phyloP scores from a whole-genome alignment of 2,888 invertebrate genomes.

The Acanthosoma haemorrhoidale region DNA sequence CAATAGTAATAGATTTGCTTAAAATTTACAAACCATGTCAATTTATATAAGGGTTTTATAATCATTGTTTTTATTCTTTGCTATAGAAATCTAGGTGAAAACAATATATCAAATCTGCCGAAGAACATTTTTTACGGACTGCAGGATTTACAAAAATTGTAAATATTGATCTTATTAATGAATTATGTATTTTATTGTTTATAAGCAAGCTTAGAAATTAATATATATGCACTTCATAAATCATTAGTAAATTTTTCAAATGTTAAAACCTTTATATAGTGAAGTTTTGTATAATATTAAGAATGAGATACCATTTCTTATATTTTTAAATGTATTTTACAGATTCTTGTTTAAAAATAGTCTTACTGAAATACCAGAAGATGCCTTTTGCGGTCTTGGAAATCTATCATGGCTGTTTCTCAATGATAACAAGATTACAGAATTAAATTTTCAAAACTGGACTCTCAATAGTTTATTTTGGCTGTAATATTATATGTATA shows the following conservation, averaged over 20 bases:
- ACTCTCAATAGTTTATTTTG: slow-evolving; percentile 37
- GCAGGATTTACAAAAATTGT: slow-evolving; percentile 41
- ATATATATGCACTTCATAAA: neutral
- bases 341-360: slow-evolving; percentile 46
- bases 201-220: neutral
- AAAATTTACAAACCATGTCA: neutral
- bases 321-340: slow-evolving; percentile 28
- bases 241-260: too few relatives aligned
- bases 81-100: slow-evolving; percentile 44
- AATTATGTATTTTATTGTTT: neutral
- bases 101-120: slow-evolving; percentile 41
- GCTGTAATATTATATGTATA: slow-evolving; percentile 32
- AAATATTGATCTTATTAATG: slow-evolving; percentile 33
- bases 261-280: too few relatives aligned
- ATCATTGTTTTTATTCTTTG: neutral
- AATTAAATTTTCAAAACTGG: slow-evolving; percentile 49
- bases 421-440: slow-evolving; percentile 49
- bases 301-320: too few relatives aligned
- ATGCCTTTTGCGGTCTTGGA: slow-evolving; percentile 47
- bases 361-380: slow-evolving; percentile 45
- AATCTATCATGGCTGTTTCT: slow-evolving; percentile 50
- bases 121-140: slow-evolving; percentile 40
- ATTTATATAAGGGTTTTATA: neutral
- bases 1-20: too few relatives aligned
- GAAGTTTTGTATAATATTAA: too few relatives aligned